Evolutionary conservation across 1,140 invertebrate species (phyloP), one percentile per base, ranked within the genome.

Genomic region (Drosophila orena): DNA sequence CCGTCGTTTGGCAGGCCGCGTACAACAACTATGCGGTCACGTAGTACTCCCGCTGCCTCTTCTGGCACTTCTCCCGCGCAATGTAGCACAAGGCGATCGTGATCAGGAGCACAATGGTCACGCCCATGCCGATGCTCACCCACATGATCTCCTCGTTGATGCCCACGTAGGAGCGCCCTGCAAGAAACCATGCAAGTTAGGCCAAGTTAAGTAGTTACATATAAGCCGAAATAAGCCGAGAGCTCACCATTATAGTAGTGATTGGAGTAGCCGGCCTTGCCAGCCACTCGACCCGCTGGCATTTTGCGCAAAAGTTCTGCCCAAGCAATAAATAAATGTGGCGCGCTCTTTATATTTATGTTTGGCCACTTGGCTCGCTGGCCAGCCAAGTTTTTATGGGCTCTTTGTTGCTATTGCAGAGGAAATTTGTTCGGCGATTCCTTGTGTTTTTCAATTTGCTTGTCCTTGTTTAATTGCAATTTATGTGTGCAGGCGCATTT

Each of bases 91-190:
- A 93, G 1, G 96, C 96, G 66, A 97, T 96, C 1, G 95, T 96
- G 84, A 97, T 97, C 3, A 97, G 93, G 0, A 97, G 93, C 0
- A 95, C 95, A 59, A 97, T 97, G n/a, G 95, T 95, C 50, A 96
- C 95, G 4, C 96, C 96, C 96, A 97, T 97, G 20, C 96, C 96
- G 80, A 97, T 96, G 92, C 96, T 96, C 77, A 96, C 96, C 96
- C 96, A 97, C 79, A 97, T 97, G 72, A 97, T 97, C 90, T 96
- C 96, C 92, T 97, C 96, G 92, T 97, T 97, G 89, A 97, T 96
- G 24, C 96, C 96, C 78, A 95, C 96, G 69, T 95, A 95, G 17
- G 95, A 96, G 68, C 95, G 95, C 20, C 95, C 95, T 96, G 93
- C 3, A 12, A 4, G 2, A 38, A 38, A 38, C 14, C 4, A 30